These are phyloP conservation scores for Acleris emargana DNA, from an alignment of 2,888 invertebrate species.

Conservation along the genomic window DNA sequence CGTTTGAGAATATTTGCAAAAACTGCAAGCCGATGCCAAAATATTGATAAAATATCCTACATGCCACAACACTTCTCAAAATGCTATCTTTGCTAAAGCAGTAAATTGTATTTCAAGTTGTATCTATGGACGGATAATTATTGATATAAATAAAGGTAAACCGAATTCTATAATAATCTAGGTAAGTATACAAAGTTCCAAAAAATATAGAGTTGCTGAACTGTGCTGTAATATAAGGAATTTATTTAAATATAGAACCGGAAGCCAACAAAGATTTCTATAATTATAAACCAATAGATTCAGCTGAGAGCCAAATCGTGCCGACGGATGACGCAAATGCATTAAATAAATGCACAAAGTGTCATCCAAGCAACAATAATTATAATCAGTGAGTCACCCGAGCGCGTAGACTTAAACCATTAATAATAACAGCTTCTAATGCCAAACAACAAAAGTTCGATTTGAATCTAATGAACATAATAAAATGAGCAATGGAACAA, in stretches of 20 bases:
- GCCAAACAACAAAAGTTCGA: constrained; percentile 26
- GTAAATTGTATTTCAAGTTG: not conserved
- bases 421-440: constrained; percentile 26
- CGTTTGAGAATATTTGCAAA: constrained; percentile 14
- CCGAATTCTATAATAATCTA: not conserved
- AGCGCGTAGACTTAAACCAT: constrained; percentile 18
- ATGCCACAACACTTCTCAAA: constrained; percentile 60
- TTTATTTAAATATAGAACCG: constrained; percentile 51
- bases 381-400: constrained; percentile 31
- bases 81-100: constrained; percentile 10
- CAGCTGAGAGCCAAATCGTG: constrained; percentile 56
- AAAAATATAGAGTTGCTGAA: not conserved
- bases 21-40: constrained; percentile 29
- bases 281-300: constrained; percentile 57
- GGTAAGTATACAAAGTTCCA: not conserved
- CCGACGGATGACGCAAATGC: constrained; percentile 56
- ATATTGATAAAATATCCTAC: constrained; percentile 26
- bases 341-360: constrained; percentile 39
- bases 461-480: not conserved
- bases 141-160: not conserved
- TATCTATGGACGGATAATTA: not conserved
- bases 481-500: not conserved
- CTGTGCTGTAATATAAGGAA: constrained; percentile 29
- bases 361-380: constrained; percentile 38
- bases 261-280: constrained; percentile 64